Percentiles rank a stretch among this genome's conserved stretches.
phyloP scores from a whole-genome alignment of 2,888 invertebrate genomes.

The Tetropium fuscum region DNA sequence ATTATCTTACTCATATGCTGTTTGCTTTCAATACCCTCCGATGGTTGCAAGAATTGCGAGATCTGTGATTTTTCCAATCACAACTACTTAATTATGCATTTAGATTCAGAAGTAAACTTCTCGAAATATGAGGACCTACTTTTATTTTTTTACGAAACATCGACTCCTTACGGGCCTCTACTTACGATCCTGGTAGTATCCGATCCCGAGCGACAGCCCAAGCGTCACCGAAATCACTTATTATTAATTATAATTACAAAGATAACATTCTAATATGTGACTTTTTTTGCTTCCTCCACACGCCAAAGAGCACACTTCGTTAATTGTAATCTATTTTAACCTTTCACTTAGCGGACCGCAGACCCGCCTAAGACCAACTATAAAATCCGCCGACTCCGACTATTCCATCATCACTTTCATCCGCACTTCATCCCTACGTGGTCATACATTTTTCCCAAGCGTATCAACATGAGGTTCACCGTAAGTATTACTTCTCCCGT shows the following conservation, averaged over 20 bases:
- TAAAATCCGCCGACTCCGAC: conserved; percentile 47
- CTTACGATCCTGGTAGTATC: no score
- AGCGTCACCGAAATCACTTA: conserved; percentile 5
- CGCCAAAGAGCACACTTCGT: conserved; percentile 20
- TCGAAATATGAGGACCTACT: no score
- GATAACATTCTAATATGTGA: conserved; percentile 19
- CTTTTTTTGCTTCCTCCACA: conserved; percentile 16
- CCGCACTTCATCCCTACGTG: conserved; percentile 50
- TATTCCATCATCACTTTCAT: conserved; percentile 52
- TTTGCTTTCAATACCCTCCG: no score
- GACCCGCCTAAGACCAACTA: conserved; percentile 50
- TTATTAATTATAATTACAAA: conserved; percentile 4
- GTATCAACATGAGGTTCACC: conserved; percentile 48
- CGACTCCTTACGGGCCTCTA: no score
- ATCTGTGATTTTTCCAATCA: no score
- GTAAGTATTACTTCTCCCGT: no score
- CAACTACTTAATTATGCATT: no score
- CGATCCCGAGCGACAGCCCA: neutral
- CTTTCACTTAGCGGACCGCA: conserved; percentile 54
- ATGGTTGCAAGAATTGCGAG: no score
- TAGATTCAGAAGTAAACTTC: no score
- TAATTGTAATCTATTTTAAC: conserved; percentile 35
- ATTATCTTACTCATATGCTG: no score
- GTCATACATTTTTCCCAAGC: conserved; percentile 29
- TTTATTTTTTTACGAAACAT: no score